Percentiles rank a stretch among this genome's conserved stretches.
phyloP scores from a whole-genome alignment of 2,797 vertebrate genomes.

The Xenopus petersii region DNA sequence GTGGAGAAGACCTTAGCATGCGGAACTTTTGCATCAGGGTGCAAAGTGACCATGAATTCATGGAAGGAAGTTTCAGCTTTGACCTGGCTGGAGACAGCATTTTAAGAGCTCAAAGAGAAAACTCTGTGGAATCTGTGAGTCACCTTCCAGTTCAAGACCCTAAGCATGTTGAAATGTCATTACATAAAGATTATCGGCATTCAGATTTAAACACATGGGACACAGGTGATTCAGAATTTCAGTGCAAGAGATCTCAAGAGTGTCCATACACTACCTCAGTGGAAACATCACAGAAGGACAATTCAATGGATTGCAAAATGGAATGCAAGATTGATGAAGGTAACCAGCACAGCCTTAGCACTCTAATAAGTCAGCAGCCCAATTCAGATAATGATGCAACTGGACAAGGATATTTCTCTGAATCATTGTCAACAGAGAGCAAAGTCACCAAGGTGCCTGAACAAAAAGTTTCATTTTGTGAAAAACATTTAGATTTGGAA shows the following conservation, averaged over 20 bases:
- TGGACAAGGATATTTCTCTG: not conserved
- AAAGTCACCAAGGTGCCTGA: not conserved
- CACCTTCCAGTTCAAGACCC: constrained; percentile 17
- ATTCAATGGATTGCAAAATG: constrained; percentile 1
- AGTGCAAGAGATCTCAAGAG: not conserved
- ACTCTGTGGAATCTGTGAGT: constrained; percentile 26
- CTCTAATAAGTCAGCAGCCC: not conserved
- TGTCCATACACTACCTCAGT: not conserved
- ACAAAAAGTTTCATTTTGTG: not conserved
- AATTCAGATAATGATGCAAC: not conserved
- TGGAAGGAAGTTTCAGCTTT: constrained; percentile 44
- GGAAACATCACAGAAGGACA: not conserved
- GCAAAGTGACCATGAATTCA: constrained; percentile 43
- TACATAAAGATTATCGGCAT: constrained; percentile 1
- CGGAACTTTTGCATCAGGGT: constrained; percentile 58
- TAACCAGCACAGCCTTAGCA: not conserved
- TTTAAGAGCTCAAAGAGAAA: constrained; percentile 10
- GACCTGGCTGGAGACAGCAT: constrained; percentile 29
- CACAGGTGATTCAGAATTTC: not conserved
- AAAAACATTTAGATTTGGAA: not conserved
- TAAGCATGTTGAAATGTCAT: constrained; percentile 1
- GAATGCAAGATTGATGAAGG: not conserved
- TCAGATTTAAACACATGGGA: constrained; percentile 7
- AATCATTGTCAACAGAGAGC: not conserved
- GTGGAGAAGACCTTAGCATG: constrained; percentile 53